Evolutionary conservation across 1,140 invertebrate genomes (phyloP), one percentile per base, ranked within the genome.

Genomic region (Episyrphus balteatus): DNA sequence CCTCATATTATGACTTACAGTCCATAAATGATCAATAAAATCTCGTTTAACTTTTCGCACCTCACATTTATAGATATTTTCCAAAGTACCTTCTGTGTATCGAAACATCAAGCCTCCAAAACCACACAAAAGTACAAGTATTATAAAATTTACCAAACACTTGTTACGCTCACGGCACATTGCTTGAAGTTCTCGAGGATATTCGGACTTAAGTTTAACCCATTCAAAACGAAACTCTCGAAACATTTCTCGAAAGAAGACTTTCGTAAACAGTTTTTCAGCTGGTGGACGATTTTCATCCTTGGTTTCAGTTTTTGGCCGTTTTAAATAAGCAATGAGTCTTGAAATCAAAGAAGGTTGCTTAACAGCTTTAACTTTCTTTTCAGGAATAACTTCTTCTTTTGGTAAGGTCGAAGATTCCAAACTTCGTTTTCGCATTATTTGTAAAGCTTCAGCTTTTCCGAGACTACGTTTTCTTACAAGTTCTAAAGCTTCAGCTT

Each of bases 1-100:
- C 66, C 78, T 78, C 68, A 89, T 66, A 62, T 81, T 82, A 58
- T 88, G 83, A 68, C 84, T 87, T 48, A 79, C 79, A 38, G 75
- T 71, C 86, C 86, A 92, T 18, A 91, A 69, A 38, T 75, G 76
- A 54, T 91, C 85, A 42, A 91, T 76, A 57, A 90, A 90, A 61
- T 91, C 86, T 3, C 87, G 70, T 55, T 90, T 89, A 0, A 91
- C 86, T 56, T 85, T 73, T 56, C 88, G 86, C 17, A 89, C 86
- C 12, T 86, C 84, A 57, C 88, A 91, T 70, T 91, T 91, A 67
- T 88, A 91, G 48, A 84, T 86, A 33, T 82, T 78, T 59, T 91
- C 88, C 55, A 88, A 86, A 7, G 80, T 77, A 6, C 87, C 86
- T 57, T 90, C 88, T 6, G 82, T 81, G 52, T 82, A 81, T 38